Conservation (phyloP, 2,888 invertebrate genomes). For the Phengaris alcon region DNA sequence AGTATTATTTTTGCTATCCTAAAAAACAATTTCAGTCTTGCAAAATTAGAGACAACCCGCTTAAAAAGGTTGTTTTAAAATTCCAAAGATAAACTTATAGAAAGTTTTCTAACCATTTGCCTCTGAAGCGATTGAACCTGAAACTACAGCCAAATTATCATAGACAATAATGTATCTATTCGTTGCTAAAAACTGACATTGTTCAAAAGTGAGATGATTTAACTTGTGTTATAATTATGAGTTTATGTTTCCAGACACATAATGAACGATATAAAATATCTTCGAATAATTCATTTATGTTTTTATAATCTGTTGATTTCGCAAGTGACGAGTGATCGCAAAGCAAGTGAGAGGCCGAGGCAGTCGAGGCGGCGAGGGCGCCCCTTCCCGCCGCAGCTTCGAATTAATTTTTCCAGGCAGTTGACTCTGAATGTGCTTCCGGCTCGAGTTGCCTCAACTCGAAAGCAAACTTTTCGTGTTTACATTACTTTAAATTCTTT, state of each 20-base stretch:
- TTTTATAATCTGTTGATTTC: slow-evolving; percentile 27
- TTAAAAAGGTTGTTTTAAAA: too few relatives aligned
- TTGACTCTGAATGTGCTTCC: slow-evolving; percentile 75
- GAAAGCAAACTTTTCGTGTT: slow-evolving; percentile 76
- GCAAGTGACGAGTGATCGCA: slow-evolving; percentile 35
- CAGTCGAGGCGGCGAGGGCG: slow-evolving; percentile 36
- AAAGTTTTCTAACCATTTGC: too few relatives aligned
- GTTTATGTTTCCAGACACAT: not conserved
- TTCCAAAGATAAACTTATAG: too few relatives aligned
- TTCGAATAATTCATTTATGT: slow-evolving; percentile 7
- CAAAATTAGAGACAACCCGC: too few relatives aligned
- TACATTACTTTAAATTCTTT: slow-evolving; percentile 74
- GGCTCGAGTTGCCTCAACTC: slow-evolving; percentile 70
- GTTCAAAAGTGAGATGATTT: too few relatives aligned
- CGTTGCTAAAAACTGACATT: too few relatives aligned
- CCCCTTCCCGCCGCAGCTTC: slow-evolving; percentile 57
- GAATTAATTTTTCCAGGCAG: slow-evolving; percentile 76
- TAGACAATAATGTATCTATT: too few relatives aligned
- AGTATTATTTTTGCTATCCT: not conserved
- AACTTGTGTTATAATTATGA: too few relatives aligned
- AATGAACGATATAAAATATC: not conserved
- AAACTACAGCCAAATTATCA: too few relatives aligned
- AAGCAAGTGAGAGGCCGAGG: slow-evolving; percentile 39
- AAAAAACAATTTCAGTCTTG: not conserved
- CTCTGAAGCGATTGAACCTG: too few relatives aligned